Conservation (phyloP, 2,888 invertebrate genomes). For the Eulithis prunata region DNA sequence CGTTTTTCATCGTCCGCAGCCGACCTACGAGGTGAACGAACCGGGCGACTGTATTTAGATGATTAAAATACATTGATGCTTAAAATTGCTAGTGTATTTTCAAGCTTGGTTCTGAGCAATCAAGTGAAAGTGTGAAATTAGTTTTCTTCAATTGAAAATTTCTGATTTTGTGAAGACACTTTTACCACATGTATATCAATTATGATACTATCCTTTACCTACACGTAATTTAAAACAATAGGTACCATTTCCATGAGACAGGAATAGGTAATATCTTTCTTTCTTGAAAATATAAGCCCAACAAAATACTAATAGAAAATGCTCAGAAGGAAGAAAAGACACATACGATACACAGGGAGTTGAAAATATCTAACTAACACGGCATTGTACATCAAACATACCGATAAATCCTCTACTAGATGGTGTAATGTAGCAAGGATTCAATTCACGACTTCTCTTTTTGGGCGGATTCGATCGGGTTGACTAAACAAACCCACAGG, state of each 20-base stretch:
- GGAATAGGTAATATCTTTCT: too few relatives aligned
- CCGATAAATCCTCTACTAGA: constrained; percentile 2
- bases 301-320: too few relatives aligned
- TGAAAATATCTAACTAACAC: background rate
- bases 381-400: constrained; percentile 47
- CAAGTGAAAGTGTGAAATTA: background rate
- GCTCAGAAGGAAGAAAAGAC: too few relatives aligned
- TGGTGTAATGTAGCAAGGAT: constrained; percentile 52
- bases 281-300: too few relatives aligned
- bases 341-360: too few relatives aligned
- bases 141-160: too few relatives aligned
- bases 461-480: constrained; percentile 71
- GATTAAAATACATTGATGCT: constrained; percentile 47
- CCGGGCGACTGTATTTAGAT: constrained; percentile 6
- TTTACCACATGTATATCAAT: too few relatives aligned
- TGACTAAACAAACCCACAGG: constrained; percentile 77
- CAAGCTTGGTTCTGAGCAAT: background rate
- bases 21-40: constrained; percentile 28
- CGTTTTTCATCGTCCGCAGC: constrained; percentile 67
- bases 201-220: too few relatives aligned
- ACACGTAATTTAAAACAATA: too few relatives aligned
- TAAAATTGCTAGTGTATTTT: constrained; percentile 4
- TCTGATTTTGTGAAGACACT: too few relatives aligned
- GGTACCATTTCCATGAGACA: too few relatives aligned
- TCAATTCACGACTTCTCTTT: constrained; percentile 78